These are phyloP conservation scores for Tylochromis polylepis DNA, from an alignment of 2,113 vertebrate genomes.

Conservation along the genomic window DNA sequence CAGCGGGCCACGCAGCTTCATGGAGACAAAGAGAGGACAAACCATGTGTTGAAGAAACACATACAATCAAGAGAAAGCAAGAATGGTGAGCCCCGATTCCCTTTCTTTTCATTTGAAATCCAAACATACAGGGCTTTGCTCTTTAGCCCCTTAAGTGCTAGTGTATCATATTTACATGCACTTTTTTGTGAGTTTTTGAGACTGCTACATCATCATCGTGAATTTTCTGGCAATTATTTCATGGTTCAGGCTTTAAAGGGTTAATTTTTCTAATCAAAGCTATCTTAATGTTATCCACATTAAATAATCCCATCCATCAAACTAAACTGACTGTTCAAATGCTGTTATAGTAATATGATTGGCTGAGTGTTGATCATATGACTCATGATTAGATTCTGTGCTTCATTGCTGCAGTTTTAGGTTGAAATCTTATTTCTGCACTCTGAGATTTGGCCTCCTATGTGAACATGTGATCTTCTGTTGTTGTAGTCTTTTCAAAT, in stretches of 20 bases:
- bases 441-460: neutral
- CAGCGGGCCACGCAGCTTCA: slow-evolving; percentile 40
- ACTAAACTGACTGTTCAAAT: neutral
- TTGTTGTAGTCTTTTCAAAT: neutral
- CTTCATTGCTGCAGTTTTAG: neutral
- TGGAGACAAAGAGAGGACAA: slow-evolving; percentile 31
- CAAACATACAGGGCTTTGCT: neutral
- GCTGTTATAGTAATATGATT: neutral
- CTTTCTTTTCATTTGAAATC: neutral
- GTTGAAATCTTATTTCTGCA: neutral
- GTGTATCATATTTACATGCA: neutral
- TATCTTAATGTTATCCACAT: neutral
- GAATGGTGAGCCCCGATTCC: slow-evolving; percentile 59
- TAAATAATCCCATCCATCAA: neutral
- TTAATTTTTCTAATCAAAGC: neutral
- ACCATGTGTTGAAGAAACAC: slow-evolving; percentile 24
- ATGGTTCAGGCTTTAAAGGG: neutral
- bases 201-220: accelerated
- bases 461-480: neutral
- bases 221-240: neutral
- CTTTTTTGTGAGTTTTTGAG: neutral
- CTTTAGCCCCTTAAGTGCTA: neutral
- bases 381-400: neutral
- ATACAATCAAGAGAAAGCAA: slow-evolving; percentile 32
- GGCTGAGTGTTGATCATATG: neutral